Conservation (phyloP, 2,888 invertebrate species). For the Drosophila colorata region DNA sequence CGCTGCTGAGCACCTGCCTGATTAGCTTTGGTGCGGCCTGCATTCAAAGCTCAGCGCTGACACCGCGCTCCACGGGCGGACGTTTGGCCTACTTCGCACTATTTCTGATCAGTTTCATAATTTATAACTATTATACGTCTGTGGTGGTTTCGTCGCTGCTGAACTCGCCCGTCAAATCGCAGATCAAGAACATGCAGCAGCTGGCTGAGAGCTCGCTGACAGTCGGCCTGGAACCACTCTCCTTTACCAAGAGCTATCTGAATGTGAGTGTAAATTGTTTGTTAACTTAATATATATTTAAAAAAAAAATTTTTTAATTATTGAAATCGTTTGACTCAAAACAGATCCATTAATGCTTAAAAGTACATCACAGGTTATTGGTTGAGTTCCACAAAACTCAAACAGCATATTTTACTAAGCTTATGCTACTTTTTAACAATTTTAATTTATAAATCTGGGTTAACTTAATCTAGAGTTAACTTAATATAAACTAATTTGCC, state of each 20-base stretch:
- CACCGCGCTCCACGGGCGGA: constrained; percentile 85
- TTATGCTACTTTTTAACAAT: too few relatives aligned
- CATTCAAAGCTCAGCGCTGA: constrained; percentile 85
- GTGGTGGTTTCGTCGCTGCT: constrained; percentile 88
- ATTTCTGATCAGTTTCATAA: constrained; percentile 84
- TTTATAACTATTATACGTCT: constrained; percentile 88
- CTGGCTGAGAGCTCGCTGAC: constrained; percentile 86
- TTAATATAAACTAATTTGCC: too few relatives aligned
- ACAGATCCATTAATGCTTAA: too few relatives aligned
- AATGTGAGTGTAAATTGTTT: constrained; percentile 67
- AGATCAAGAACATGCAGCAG: constrained; percentile 86
- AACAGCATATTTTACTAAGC: too few relatives aligned
- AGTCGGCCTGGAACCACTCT: constrained; percentile 86
- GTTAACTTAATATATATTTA: too few relatives aligned
- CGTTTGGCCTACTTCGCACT: constrained; percentile 79
- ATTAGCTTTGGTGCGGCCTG: constrained; percentile 86
- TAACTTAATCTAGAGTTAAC: too few relatives aligned
- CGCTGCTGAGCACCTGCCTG: constrained; percentile 77
- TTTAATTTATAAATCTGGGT: too few relatives aligned
- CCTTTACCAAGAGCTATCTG: constrained; percentile 79
- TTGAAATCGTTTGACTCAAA: too few relatives aligned
- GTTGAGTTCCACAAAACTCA: too few relatives aligned
- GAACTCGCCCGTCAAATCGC: constrained; percentile 86
- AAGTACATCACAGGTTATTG: too few relatives aligned
- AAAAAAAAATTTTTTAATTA: too few relatives aligned